Evolutionary conservation across 2,113 vertebrate species (phyloP).

Genomic region (Thomomys bottae): DNA sequence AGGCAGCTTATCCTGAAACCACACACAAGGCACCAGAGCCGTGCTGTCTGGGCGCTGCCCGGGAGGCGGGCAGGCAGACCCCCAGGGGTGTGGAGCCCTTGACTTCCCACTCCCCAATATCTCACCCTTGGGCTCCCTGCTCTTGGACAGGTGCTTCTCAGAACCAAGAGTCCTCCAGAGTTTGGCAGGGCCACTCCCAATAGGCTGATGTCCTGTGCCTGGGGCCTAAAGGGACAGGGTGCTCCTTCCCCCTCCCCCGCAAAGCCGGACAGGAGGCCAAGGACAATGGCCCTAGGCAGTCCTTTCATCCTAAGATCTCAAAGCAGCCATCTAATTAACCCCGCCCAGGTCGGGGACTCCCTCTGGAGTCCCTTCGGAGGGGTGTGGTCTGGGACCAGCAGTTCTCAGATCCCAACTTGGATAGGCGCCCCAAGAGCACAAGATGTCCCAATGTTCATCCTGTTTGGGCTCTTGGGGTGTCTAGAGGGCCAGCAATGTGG

Average conservation of each 20-base stretch:
- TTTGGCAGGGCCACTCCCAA: constrained; percentile 7
- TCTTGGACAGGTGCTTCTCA: neutral
- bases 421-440: constrained; percentile 65
- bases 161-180: constrained; percentile 21
- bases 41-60: constrained; percentile 79
- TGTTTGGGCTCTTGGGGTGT: constrained; percentile 9
- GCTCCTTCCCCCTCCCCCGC: constrained; percentile 13
- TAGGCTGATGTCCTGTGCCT: constrained; percentile 16
- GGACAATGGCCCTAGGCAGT: constrained; percentile 75
- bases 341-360: constrained; percentile 78
- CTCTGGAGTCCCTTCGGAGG: constrained; percentile 78
- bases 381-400: constrained; percentile 74
- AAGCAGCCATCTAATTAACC: constrained; percentile 77
- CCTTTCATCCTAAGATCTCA: constrained; percentile 82
- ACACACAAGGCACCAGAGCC: constrained; percentile 80
- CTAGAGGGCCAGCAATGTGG: neutral
- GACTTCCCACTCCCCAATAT: constrained; percentile 10
- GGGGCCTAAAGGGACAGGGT: constrained; percentile 59
- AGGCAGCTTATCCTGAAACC: constrained; percentile 82
- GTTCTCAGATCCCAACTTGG: constrained; percentile 76
- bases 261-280: constrained; percentile 76
- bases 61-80: constrained; percentile 66
- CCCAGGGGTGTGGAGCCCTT: constrained; percentile 49
- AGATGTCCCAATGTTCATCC: constrained; percentile 45
- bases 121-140: neutral